Percentiles rank a stretch among this genome's conserved stretches.
Evolutionary conservation across 2,888 invertebrate species (phyloP).

Genomic region (Folsomia candida): DNA sequence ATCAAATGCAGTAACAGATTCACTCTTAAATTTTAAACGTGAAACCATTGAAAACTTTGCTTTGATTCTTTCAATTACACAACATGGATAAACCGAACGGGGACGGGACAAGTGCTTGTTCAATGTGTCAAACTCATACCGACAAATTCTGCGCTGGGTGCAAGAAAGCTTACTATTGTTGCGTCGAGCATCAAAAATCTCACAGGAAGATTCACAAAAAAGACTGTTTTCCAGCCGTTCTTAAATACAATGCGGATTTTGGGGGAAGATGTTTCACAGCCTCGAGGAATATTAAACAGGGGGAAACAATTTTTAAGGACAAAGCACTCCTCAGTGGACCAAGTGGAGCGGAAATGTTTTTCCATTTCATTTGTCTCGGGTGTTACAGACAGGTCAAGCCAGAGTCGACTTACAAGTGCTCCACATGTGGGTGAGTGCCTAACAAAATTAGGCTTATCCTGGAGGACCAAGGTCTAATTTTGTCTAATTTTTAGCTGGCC

Average conservation of each 20-base stretch:
- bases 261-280: conserved; percentile 72
- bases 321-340: conserved; percentile 75
- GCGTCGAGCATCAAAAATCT: conserved; percentile 67
- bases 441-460: no score
- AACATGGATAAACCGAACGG: not conserved
- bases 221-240: conserved; percentile 62
- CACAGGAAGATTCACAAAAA: conserved; percentile 64
- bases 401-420: conserved; percentile 32
- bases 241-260: conserved; percentile 58
- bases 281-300: conserved; percentile 66
- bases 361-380: conserved; percentile 49
- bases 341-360: conserved; percentile 43
- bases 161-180: conserved; percentile 68
- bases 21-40: no score
- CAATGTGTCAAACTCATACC: conserved; percentile 30
- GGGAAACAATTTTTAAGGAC: conserved; percentile 69
- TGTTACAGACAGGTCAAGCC: conserved; percentile 49
- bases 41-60: no score
- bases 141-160: conserved; percentile 64
- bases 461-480: no score
- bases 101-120: conserved; percentile 13
- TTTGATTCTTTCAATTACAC: no score
- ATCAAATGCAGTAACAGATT: no score
- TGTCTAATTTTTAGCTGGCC: conserved; percentile 37
- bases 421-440: conserved; percentile 63